Base-by-base conservation (phyloP, 2,888 invertebrate species). In the Litoditis marina region DNA sequence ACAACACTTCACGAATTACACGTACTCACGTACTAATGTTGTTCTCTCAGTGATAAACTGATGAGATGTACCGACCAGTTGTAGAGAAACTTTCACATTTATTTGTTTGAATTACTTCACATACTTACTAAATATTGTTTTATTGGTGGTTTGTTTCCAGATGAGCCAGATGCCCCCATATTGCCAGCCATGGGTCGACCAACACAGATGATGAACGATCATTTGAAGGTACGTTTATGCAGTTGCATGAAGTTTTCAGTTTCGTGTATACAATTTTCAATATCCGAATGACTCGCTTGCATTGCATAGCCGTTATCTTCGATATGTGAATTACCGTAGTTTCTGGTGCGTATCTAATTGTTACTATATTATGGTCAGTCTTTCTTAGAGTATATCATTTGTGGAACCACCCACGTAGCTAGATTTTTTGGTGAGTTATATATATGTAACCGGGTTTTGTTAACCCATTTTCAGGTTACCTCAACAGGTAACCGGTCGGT, bases 111-210 rank as follows among this genome's bases (percentile, higher is more conserved):
- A n/a, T n/a, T n/a, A n/a, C n/a, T n/a, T n/a, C n/a, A n/a, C n/a
- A n/a, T n/a, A n/a, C n/a, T n/a, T n/a, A n/a, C n/a, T n/a, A 13
- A 22, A 7, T 39, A 30, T 42, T 47, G 19, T 16, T 8, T 13
- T 19, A 47, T 44, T 19, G 46, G 46, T 31, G 19, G 16, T 31
- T 51, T 8, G 46, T 49, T 70, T 73, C 54, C 65, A 73, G 75
- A 73, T 52, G 69, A 72, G n/a, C 60, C 60, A 22, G 68, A 70
- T 42, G 66, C 65, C 8, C 74, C 74, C 16, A 67, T 66, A 34
- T 36, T 74, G 19, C 74, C 74, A 25, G 72, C 74, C 1, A 73
- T 73, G 39, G 66, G 71, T n/a, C 56, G 71, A 34, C 56, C 56
- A 8, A 62, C 62, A 16, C 62, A 62, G 39, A 36, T 30, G 31